Evolutionary conservation across 2,797 vertebrate species (phyloP).

Genomic region (Onychomys arenicola): DNA sequence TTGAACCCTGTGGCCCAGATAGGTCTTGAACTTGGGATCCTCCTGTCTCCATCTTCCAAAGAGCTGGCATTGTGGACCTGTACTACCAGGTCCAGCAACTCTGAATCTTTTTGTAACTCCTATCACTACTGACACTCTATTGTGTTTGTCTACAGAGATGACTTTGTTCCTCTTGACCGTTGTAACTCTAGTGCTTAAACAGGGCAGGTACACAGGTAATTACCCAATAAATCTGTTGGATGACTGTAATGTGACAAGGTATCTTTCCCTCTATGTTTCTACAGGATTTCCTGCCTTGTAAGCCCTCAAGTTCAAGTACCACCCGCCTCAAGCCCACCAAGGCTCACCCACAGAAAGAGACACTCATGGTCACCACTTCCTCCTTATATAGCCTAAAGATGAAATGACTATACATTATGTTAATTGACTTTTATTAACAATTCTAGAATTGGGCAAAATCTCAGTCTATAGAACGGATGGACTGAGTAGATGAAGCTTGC

Average conservation of each 20-base stretch:
- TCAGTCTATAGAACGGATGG: background rate
- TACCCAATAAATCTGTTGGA: conserved; percentile 42
- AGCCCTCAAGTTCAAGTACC: conserved; percentile 19
- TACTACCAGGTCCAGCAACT: background rate
- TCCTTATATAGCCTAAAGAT: background rate
- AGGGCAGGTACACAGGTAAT: background rate
- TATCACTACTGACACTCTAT: background rate
- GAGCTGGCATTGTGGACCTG: background rate
- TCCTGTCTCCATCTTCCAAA: background rate
- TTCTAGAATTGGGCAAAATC: background rate
- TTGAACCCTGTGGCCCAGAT: background rate
- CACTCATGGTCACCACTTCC: background rate
- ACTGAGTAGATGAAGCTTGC: background rate
- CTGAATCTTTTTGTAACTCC: background rate
- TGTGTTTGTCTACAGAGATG: conserved; percentile 31
- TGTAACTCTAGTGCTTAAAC: background rate
- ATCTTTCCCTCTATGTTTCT: conserved; percentile 37
- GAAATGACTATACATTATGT: background rate
- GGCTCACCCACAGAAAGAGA: conserved; percentile 43
- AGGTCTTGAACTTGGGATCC: background rate
- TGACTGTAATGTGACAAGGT: conserved; percentile 54
- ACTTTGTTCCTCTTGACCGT: conserved; percentile 15
- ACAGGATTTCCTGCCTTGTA: background rate
- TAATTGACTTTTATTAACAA: conserved; percentile 18
- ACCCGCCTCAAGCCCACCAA: background rate